A percentile compares a stretch with the other conserved stretches of the same genome.
Conservation (phyloP, 2,888 invertebrate genomes). For the Heliconius sara region DNA sequence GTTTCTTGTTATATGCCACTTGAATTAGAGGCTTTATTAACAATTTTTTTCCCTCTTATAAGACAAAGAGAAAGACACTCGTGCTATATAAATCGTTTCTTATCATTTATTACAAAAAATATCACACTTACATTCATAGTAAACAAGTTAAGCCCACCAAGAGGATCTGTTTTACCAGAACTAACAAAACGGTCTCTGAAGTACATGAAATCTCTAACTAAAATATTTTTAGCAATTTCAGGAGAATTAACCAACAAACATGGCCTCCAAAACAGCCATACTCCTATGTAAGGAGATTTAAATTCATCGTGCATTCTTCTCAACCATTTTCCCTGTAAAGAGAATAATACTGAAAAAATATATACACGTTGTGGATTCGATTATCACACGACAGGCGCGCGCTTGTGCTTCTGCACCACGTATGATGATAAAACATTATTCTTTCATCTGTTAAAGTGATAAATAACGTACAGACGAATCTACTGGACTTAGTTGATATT, state of each 20-base stretch:
- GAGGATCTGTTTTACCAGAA: constrained; percentile 52
- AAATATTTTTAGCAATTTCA: constrained; percentile 51
- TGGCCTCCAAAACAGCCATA: constrained; percentile 58
- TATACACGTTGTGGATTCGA: no score
- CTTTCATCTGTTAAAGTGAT: no score
- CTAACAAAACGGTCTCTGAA: constrained; percentile 52
- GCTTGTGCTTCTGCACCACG: no score
- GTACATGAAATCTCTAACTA: constrained; percentile 51
- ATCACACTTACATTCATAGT: constrained; percentile 50
- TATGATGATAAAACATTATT: no score
- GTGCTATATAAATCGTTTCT: no score
- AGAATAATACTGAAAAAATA: not conserved
- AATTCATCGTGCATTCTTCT: constrained; percentile 48
- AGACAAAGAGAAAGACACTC: no score
- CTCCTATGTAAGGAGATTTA: constrained; percentile 51
- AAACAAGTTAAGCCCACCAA: constrained; percentile 54
- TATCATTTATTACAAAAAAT: not conserved
- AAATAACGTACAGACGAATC: no score
- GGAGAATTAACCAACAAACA: constrained; percentile 54
- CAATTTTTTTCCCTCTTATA: no score
- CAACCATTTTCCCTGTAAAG: constrained; percentile 52
- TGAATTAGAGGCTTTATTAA: no score
- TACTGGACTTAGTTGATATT: no score
- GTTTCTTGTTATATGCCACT: no score
- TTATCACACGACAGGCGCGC: no score